phyloP scores from a whole-genome alignment of 64 coral and sea anemone species.

The Platygyra sinensis region DNA sequence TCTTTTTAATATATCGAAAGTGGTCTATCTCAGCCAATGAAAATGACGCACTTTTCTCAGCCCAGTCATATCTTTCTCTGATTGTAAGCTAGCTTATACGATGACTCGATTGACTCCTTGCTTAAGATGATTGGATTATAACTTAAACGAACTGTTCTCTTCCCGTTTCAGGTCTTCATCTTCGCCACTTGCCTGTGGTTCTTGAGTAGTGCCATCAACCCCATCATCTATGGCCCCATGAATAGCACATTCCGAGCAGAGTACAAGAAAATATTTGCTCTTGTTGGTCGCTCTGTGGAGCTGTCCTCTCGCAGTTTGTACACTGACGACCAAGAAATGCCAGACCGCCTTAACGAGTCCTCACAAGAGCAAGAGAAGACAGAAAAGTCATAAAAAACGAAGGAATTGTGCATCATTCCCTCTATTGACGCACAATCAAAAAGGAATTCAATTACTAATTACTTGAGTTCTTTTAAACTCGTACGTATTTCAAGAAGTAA shows the following conservation, averaged over 20 bases:
- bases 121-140: background rate
- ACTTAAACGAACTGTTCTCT: background rate
- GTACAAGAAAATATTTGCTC: conserved; percentile 27
- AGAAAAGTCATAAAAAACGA: background rate
- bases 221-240: conserved; percentile 32
- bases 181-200: conserved; percentile 33
- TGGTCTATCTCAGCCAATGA: too few species aligned
- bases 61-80: too few species aligned
- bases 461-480: too few species aligned
- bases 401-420: too few species aligned
- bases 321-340: background rate
- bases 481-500: too few species aligned
- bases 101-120: too few species aligned
- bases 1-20: too few species aligned
- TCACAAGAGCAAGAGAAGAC: background rate
- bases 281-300: background rate
- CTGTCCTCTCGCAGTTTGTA: too few species aligned
- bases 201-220: conserved; percentile 31
- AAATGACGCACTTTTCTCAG: too few species aligned
- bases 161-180: conserved; percentile 19
- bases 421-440: too few species aligned
- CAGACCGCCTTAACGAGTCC: background rate
- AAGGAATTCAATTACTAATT: too few species aligned
- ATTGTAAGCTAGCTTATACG: too few species aligned
- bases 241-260: conserved; percentile 5